phyloP scores from a whole-genome alignment of 2,113 vertebrate genomes.

The Equus quagga region DNA sequence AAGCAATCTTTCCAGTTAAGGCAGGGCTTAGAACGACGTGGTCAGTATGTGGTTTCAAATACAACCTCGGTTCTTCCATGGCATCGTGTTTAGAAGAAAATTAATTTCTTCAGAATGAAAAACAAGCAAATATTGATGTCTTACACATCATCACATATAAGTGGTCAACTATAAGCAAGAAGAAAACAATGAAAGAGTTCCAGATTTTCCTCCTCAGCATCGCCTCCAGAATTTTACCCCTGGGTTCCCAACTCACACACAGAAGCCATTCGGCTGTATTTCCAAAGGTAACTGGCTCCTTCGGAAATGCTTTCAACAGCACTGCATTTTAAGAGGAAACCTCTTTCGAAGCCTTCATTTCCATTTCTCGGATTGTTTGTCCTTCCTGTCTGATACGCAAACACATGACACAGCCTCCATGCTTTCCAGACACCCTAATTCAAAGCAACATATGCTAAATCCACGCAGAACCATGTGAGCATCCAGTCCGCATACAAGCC shows the following conservation, averaged over 20 bases:
- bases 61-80: not conserved
- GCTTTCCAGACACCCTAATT: slow-evolving; percentile 66
- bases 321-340: not conserved
- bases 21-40: slow-evolving; percentile 53
- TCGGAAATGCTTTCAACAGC: slow-evolving; percentile 24
- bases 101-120: slow-evolving; percentile 47
- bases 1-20: slow-evolving; percentile 76
- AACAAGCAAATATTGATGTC: slow-evolving; percentile 37
- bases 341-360: slow-evolving; percentile 59
- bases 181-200: slow-evolving; percentile 75
- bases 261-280: slow-evolving; percentile 59
- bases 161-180: slow-evolving; percentile 65
- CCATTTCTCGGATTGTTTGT: slow-evolving; percentile 71
- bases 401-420: slow-evolving; percentile 82
- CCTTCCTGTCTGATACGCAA: slow-evolving; percentile 74
- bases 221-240: slow-evolving; percentile 45
- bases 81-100: slow-evolving; percentile 34
- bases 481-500: slow-evolving; percentile 49
- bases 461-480: slow-evolving; percentile 35
- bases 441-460: slow-evolving; percentile 63
- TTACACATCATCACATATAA: slow-evolving; percentile 27
- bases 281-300: slow-evolving; percentile 57
- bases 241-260: slow-evolving; percentile 65
- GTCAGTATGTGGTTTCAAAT: not conserved
- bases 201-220: slow-evolving; percentile 66